phyloP scores from a whole-genome alignment of 92 coral and sea anemone genomes.

The Actinernus sp. region DNA sequence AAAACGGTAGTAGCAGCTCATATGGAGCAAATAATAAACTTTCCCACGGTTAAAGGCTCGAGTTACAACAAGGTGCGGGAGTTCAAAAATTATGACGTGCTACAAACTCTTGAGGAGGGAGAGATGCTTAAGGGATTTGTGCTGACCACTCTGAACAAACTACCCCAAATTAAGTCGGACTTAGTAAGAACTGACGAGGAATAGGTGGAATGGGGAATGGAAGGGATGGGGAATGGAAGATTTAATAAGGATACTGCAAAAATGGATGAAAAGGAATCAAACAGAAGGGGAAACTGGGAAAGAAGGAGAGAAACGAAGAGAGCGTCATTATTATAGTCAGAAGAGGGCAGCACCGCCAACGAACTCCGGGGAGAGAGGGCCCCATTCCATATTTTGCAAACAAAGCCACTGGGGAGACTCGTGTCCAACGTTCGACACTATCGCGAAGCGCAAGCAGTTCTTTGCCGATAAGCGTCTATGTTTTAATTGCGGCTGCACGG shows the following conservation, averaged over 20 bases:
- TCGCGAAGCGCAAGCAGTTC: conserved; percentile 35
- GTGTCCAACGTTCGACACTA: conserved; percentile 10
- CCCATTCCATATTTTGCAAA: neutral
- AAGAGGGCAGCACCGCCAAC: conserved; percentile 8
- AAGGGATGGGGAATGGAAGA: conserved; percentile 54
- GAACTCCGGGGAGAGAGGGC: conserved; percentile 1
- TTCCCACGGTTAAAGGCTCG: conserved; percentile 36
- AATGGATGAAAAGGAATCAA: too few species aligned
- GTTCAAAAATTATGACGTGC: conserved; percentile 56
- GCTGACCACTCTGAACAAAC: conserved; percentile 51
- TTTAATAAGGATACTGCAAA: conserved; percentile 21
- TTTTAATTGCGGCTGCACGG: conserved; percentile 51
- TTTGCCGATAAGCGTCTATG: conserved; percentile 58
- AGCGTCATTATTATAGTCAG: conserved; percentile 32
- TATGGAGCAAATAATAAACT: conserved; percentile 35
- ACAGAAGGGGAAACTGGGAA: conserved; percentile 3
- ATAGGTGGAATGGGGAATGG: too few species aligned
- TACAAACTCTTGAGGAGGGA: conserved; percentile 51
- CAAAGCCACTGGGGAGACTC: conserved; percentile 24
- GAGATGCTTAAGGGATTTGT: conserved; percentile 25
- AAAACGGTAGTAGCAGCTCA: conserved; percentile 51
- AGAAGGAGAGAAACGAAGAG: conserved; percentile 7
- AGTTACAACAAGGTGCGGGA: conserved; percentile 33
- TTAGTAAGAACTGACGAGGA: conserved; percentile 51
- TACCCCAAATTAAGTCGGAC: conserved; percentile 53